Evolutionary conservation across 2,888 invertebrate species (phyloP).

Genomic region (Drosophila sordidapex): DNA sequence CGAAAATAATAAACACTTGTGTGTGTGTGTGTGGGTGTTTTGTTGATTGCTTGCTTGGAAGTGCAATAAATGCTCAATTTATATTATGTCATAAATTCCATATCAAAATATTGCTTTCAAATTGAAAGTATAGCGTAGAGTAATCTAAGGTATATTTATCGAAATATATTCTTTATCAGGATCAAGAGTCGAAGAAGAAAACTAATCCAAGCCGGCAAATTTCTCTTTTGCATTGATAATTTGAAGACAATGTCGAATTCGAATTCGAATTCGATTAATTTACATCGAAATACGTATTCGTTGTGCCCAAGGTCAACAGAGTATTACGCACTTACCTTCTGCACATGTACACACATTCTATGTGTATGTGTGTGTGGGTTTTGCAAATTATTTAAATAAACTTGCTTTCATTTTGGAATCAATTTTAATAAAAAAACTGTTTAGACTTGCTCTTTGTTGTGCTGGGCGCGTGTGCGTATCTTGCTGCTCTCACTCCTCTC

Average conservation of each 20-base stretch:
- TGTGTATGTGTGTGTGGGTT: constrained; percentile 7
- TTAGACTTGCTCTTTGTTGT: constrained; percentile 39
- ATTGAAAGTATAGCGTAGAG: not conserved
- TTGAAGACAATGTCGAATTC: not conserved
- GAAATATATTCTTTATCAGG: not conserved
- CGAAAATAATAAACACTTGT: not conserved
- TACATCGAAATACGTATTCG: not conserved
- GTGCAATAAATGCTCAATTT: not conserved
- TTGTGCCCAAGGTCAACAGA: constrained; percentile 30
- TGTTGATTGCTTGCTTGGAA: not conserved
- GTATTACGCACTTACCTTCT: constrained; percentile 3
- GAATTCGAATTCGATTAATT: not conserved
- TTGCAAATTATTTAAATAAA: constrained; percentile 45
- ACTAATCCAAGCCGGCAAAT: not conserved
- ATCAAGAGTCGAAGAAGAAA: not conserved
- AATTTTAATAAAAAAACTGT: constrained; percentile 33
- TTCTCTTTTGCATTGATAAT: not conserved
- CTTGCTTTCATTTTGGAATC: constrained; percentile 52
- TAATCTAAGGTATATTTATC: not conserved
- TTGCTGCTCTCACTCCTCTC: constrained; percentile 28
- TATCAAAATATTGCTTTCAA: not conserved
- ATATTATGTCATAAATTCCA: not conserved
- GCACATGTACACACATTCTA: not conserved
- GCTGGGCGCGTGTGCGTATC: constrained; percentile 22
- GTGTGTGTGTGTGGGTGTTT: constrained; percentile 5